A percentile compares a stretch with the other conserved stretches of the same genome.
Conservation (phyloP, 2,888 invertebrate species). For the Sialis fuliginosa region DNA sequence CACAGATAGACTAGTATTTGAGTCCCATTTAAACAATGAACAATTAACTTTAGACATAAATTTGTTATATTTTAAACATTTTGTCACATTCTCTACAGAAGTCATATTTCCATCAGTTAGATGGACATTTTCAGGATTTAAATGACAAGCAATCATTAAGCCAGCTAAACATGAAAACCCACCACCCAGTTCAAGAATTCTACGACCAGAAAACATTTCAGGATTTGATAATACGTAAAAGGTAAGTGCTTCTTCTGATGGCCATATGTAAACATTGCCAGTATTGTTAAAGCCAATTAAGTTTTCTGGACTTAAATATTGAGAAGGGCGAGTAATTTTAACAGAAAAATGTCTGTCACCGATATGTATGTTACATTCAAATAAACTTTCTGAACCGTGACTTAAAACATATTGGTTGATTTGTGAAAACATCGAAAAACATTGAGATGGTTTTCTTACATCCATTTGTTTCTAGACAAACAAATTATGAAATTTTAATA, state of each 20-base stretch:
- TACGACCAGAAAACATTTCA: conserved; percentile 43
- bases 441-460: no score
- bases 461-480: no score
- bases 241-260: conserved; percentile 57
- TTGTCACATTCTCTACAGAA: conserved; percentile 52
- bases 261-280: conserved; percentile 66
- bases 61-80: conserved; percentile 45
- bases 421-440: no score
- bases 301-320: conserved; percentile 47
- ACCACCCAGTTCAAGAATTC: conserved; percentile 61
- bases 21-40: conserved; percentile 36
- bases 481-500: no score
- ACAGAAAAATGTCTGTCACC: conserved; percentile 18
- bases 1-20: conserved; percentile 19
- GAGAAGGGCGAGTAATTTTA: conserved; percentile 35
- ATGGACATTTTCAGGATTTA: conserved; percentile 40
- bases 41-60: conserved; percentile 29
- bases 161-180: conserved; percentile 75
- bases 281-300: conserved; percentile 70
- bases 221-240: conserved; percentile 47
- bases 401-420: no score
- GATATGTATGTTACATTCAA: no score
- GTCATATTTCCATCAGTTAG: conserved; percentile 65
- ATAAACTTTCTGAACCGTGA: no score
- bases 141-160: conserved; percentile 49